Conservation (phyloP, 1,140 invertebrate genomes). For the Branchinecta lindahli region DNA sequence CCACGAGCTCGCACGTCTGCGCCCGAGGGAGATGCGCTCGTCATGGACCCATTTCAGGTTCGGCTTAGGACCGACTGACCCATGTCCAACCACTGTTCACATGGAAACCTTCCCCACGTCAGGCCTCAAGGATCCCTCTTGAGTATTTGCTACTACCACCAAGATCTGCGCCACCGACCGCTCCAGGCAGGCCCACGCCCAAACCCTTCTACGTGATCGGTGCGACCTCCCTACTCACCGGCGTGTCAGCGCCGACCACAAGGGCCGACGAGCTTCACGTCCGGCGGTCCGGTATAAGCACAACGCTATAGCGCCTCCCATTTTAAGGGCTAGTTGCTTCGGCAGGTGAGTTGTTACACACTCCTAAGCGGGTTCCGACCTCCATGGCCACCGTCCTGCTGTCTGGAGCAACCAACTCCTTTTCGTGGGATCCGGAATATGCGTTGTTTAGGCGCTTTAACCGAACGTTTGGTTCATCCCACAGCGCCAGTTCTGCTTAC, state of each 20-base stretch:
- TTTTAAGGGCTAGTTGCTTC: conserved; percentile 80
- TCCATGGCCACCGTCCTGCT: conserved; percentile 79
- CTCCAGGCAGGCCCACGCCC: conserved; percentile 58
- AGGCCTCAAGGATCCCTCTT: conserved; percentile 66
- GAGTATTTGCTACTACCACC: conserved; percentile 72
- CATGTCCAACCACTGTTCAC: conserved; percentile 76
- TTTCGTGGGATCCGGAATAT: conserved; percentile 56
- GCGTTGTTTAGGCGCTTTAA: conserved; percentile 51
- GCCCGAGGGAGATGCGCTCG: neutral
- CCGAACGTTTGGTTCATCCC: conserved; percentile 63
- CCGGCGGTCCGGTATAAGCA: conserved; percentile 49
- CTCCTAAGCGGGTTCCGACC: conserved; percentile 75
- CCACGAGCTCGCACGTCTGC: conserved; percentile 21
- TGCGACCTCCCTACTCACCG: conserved; percentile 56
- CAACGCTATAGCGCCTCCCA: conserved; percentile 67
- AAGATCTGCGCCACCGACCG: conserved; percentile 66
- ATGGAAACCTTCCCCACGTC: conserved; percentile 73
- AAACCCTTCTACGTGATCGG: conserved; percentile 55
- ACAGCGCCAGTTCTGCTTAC: conserved; percentile 82
- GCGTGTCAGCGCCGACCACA: conserved; percentile 31
- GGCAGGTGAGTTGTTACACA: conserved; percentile 75
- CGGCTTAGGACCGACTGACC: conserved; percentile 59
- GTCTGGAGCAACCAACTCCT: conserved; percentile 68
- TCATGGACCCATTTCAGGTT: conserved; percentile 28
- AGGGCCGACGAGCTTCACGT: conserved; percentile 13